Conservation (phyloP, 2,888 invertebrate species). For the Chirona hameri region DNA sequence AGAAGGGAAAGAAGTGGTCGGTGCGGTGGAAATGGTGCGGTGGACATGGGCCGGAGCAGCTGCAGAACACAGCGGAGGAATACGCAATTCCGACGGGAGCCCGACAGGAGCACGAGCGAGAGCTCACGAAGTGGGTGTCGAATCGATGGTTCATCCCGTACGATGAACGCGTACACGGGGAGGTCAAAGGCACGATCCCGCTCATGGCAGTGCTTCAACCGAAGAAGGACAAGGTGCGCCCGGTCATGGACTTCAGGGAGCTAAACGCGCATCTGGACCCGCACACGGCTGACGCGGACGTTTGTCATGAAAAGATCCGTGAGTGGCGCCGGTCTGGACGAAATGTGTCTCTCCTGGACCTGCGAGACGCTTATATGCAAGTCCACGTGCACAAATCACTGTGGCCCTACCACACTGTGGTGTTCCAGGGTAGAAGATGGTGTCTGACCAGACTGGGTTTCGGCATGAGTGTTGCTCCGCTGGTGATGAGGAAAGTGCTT, state of each 20-base stretch:
- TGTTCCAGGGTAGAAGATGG: neutral
- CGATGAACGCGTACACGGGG: neutral
- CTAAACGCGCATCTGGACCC: neutral
- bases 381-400: constrained; percentile 29
- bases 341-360: neutral
- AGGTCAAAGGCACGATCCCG: neutral
- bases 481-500: neutral
- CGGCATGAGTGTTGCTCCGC: neutral
- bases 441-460: neutral
- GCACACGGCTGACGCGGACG: neutral
- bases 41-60: neutral
- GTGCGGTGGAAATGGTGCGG: neutral
- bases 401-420: constrained; percentile 33
- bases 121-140: neutral
- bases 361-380: constrained; percentile 32
- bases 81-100: neutral
- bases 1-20: neutral
- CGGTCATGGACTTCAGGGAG: neutral
- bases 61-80: neutral
- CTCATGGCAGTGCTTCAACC: neutral
- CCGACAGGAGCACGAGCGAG: neutral
- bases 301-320: neutral
- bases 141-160: neutral
- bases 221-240: neutral
- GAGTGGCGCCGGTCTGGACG: neutral